Evolutionary conservation across 1,140 invertebrate species (phyloP).

Genomic region (Diploscapter pachys): DNA sequence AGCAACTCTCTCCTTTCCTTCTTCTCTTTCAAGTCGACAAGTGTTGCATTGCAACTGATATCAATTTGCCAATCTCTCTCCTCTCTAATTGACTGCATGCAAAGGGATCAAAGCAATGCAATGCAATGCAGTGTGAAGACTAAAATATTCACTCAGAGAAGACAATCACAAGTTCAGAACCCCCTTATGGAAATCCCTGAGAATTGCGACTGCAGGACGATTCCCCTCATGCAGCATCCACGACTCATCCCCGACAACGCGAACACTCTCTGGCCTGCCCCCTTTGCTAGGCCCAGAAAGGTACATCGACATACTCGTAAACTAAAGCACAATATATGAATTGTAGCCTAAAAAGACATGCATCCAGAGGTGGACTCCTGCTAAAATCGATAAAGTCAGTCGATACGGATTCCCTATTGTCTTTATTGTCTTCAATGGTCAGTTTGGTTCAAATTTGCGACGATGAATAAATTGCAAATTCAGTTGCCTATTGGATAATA

Average conservation of each 20-base stretch:
- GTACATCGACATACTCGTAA: not conserved
- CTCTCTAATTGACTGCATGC: too few species aligned
- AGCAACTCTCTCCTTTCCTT: too few species aligned
- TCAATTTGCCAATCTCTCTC: too few species aligned
- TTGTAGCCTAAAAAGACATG: too few species aligned
- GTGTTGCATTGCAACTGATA: too few species aligned
- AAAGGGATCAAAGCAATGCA: too few species aligned
- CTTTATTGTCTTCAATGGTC: conserved; percentile 88
- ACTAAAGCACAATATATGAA: too few species aligned
- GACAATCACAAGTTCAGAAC: conserved; percentile 18
- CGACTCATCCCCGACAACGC: conserved; percentile 34
- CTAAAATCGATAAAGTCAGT: conserved; percentile 93
- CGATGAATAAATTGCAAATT: conserved; percentile 2
- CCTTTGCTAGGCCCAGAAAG: conserved; percentile 40
- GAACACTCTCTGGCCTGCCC: conserved; percentile 39
- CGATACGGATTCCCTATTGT: conserved; percentile 85
- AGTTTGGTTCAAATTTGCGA: not conserved
- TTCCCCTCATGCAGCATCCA: conserved; percentile 39
- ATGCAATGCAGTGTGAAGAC: too few species aligned
- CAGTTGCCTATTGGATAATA: conserved; percentile 43
- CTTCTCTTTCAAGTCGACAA: too few species aligned
- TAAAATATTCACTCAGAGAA: too few species aligned
- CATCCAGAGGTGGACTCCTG: conserved; percentile 66
- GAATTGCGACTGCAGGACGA: conserved; percentile 40
- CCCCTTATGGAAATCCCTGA: conserved; percentile 39